phyloP scores from a whole-genome alignment of 2,113 vertebrate species.

The Erythrocercus mccallii region DNA sequence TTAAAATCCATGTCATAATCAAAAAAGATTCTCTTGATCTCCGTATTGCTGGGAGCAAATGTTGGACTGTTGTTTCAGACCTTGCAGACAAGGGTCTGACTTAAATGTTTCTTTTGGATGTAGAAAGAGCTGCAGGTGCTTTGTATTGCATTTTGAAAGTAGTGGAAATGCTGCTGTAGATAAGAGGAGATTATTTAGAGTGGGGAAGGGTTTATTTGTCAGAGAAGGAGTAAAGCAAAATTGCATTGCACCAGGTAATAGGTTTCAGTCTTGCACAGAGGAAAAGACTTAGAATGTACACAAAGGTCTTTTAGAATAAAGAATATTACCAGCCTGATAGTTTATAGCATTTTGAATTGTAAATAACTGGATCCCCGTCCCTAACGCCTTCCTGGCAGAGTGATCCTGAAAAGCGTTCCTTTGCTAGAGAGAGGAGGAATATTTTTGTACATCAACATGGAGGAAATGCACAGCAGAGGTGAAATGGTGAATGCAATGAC shows the following conservation, averaged over 20 bases:
- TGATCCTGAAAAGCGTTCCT: neutral
- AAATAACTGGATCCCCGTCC: neutral
- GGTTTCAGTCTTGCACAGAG: neutral
- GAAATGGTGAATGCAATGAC: constrained; percentile 39
- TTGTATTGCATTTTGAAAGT: neutral
- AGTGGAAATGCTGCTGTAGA: neutral
- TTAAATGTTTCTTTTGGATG: neutral
- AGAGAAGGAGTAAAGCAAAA: neutral
- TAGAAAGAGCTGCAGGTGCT: neutral
- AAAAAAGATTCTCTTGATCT: neutral
- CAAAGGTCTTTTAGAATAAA: neutral
- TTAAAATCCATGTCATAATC: neutral
- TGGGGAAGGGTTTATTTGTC: neutral
- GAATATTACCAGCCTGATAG: neutral
- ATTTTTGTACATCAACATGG: constrained; percentile 30
- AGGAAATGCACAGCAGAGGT: constrained; percentile 30
- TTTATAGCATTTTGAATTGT: neutral
- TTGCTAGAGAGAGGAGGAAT: constrained; percentile 4
- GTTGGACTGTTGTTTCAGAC: neutral
- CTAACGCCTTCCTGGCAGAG: neutral
- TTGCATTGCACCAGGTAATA: neutral
- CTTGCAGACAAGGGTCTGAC: neutral
- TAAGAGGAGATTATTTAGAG: neutral
- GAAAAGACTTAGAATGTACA: neutral
- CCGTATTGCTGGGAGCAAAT: neutral